phyloP scores from a whole-genome alignment of 53 echinoderm and acorn worm genomes.

The Echinarachnius parma region DNA sequence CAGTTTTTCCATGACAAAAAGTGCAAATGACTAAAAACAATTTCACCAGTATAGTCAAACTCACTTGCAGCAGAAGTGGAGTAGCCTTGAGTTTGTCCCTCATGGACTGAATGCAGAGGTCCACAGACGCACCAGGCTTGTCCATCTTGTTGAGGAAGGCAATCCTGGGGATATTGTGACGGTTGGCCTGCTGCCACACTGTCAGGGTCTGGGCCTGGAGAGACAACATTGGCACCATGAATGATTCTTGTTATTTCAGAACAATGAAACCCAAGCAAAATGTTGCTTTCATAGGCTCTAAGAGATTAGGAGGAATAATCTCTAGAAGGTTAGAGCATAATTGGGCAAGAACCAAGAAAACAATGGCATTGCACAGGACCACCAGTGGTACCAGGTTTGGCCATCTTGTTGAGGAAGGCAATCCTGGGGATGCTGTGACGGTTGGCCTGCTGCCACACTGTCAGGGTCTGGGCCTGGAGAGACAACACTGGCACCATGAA shows the following conservation, averaged over 20 bases:
- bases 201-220: constrained; percentile 92
- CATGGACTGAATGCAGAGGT: constrained; percentile 70
- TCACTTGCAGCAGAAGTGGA: constrained; percentile 88
- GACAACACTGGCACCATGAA: neutral
- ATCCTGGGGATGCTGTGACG: constrained; percentile 80
- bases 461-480: constrained; percentile 90
- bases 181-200: constrained; percentile 93
- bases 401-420: constrained; percentile 98
- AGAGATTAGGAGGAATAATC: too few species aligned
- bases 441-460: constrained; percentile 95
- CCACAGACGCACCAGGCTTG: constrained; percentile 77
- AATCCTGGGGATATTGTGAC: constrained; percentile 76
- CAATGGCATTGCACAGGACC: constrained; percentile 68
- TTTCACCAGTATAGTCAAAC: too few species aligned
- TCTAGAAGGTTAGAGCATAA: too few species aligned
- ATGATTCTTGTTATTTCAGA: too few species aligned
- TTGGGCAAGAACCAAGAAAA: too few species aligned
- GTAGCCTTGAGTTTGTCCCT: constrained; percentile 69
- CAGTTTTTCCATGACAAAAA: too few species aligned
- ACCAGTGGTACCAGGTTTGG: constrained; percentile 79
- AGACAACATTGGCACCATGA: neutral
- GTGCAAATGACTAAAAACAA: too few species aligned
- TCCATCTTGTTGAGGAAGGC: constrained; percentile 99
- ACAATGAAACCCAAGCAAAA: too few species aligned
- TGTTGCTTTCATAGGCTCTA: too few species aligned